Evolutionary conservation across 1,140 invertebrate species (phyloP).

Genomic region (Colletes latitarsis): DNA sequence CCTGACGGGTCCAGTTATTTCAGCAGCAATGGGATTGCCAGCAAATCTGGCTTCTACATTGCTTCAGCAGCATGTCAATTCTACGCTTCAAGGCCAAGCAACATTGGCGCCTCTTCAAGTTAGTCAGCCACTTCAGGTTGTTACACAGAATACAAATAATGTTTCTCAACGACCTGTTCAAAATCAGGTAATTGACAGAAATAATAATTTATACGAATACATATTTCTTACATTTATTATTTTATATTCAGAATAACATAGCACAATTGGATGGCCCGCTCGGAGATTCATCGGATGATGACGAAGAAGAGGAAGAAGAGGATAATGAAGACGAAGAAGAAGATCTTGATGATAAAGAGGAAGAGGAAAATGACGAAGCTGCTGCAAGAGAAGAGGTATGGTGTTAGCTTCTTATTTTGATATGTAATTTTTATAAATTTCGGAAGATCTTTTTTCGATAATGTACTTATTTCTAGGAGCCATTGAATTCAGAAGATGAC

Average conservation of each 20-base stretch:
- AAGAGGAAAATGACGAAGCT: constrained; percentile 85
- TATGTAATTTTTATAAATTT: not conserved
- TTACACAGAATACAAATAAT: constrained; percentile 69
- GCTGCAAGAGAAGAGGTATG: constrained; percentile 83
- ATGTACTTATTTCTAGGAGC: constrained; percentile 85
- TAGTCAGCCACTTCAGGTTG: constrained; percentile 72
- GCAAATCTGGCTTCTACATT: constrained; percentile 88
- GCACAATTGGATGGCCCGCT: constrained; percentile 86
- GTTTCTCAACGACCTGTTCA: constrained; percentile 68
- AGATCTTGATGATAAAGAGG: constrained; percentile 87
- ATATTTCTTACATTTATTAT: constrained; percentile 19
- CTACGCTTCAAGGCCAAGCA: constrained; percentile 84
- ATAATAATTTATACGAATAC: not conserved
- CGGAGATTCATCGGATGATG: constrained; percentile 89
- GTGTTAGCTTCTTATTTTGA: too few relatives aligned
- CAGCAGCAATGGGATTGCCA: constrained; percentile 91
- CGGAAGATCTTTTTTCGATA: not conserved
- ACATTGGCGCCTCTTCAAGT: constrained; percentile 76
- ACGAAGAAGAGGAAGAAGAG: constrained; percentile 89
- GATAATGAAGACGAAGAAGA: constrained; percentile 88
- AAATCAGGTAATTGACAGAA: constrained; percentile 62
- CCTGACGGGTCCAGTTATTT: constrained; percentile 91
- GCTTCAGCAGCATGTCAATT: constrained; percentile 93
- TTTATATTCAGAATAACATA: constrained; percentile 73
- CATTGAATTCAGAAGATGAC: constrained; percentile 97